phyloP scores from a whole-genome alignment of 2,113 vertebrate genomes.

The Gadus chalcogrammus region DNA sequence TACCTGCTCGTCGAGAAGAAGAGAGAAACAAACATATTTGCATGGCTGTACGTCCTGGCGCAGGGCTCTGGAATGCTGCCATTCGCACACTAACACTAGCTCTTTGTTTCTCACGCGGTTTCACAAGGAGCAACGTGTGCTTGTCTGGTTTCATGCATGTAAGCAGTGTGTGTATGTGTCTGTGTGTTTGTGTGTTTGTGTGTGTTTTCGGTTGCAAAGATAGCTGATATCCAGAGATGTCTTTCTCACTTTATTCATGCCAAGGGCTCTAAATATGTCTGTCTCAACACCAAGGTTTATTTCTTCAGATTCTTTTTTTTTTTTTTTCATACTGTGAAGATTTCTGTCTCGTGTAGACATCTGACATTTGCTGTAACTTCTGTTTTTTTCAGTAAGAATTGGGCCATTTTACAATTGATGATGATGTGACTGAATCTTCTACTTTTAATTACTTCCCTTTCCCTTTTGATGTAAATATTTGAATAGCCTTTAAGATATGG shows the following conservation, averaged over 20 bases:
- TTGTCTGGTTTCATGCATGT: constrained; percentile 48
- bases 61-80: constrained; percentile 44
- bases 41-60: constrained; percentile 30
- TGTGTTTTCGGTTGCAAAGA: constrained; percentile 23
- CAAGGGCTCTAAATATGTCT: constrained; percentile 42
- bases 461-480: no score
- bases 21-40: constrained; percentile 21
- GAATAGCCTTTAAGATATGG: no score
- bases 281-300: constrained; percentile 27
- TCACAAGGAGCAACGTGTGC: constrained; percentile 38
- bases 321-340: no score
- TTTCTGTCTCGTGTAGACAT: background rate
- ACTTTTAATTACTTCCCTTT: no score
- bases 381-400: no score
- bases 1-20: constrained; percentile 7
- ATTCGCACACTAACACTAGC: constrained; percentile 46
- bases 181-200: no score
- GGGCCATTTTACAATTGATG: no score
- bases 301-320: constrained; percentile 19
- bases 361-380: no score
- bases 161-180: no score
- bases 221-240: constrained; percentile 54
- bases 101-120: constrained; percentile 48
- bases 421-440: no score
- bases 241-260: constrained; percentile 61